phyloP scores from a whole-genome alignment of 2,113 vertebrate genomes.

The Bubo scandiacus region DNA sequence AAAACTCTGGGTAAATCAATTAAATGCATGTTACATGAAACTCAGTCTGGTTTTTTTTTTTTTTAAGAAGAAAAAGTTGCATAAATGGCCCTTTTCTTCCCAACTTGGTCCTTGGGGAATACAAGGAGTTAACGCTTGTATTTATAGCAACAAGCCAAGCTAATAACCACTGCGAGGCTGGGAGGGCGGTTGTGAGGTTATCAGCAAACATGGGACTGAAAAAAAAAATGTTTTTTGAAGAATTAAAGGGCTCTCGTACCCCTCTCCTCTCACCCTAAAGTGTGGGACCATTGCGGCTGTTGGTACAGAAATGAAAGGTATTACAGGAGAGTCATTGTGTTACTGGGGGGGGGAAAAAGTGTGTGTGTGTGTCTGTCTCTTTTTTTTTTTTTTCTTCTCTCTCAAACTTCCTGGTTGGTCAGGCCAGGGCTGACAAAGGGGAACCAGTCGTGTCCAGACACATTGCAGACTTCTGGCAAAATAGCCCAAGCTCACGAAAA shows the following conservation, averaged over 20 bases:
- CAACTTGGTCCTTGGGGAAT: not conserved
- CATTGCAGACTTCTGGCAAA: conserved; percentile 84
- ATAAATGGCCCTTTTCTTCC: conserved; percentile 19
- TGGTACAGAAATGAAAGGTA: conserved; percentile 34
- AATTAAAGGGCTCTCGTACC: not conserved
- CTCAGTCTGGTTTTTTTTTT: not conserved
- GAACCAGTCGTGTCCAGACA: conserved; percentile 79
- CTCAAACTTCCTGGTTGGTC: conserved; percentile 75
- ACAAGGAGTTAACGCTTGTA: conserved; percentile 42
- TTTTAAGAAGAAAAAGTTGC: not conserved
- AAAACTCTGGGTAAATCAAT: not conserved
- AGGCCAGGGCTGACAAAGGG: conserved; percentile 73
- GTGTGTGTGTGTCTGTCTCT: not conserved
- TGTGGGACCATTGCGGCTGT: not conserved
- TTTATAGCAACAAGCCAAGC: conserved; percentile 54
- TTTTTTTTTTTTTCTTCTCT: not conserved
- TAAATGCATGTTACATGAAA: not conserved
- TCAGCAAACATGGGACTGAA: not conserved
- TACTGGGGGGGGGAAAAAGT: not conserved
- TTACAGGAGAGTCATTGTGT: conserved; percentile 53
- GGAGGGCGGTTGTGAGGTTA: conserved; percentile 34
- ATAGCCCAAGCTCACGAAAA: conserved; percentile 80
- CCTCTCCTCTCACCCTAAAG: not conserved
- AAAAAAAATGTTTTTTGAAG: not conserved
- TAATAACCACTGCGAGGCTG: conserved; percentile 48